phyloP scores from a whole-genome alignment of 1,140 invertebrate genomes.

The Drosophila teissieri region DNA sequence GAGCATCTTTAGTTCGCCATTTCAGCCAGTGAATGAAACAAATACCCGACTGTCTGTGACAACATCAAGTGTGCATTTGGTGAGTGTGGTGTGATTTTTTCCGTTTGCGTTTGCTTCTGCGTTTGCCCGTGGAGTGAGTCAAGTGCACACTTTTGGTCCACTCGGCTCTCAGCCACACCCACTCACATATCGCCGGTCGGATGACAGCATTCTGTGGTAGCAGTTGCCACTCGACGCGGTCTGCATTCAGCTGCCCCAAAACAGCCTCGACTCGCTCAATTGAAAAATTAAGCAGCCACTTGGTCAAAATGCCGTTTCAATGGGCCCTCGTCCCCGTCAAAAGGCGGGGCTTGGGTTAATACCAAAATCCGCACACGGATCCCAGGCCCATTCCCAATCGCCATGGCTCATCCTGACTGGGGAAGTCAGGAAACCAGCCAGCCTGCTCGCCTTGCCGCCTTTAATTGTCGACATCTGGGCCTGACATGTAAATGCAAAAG shows the following conservation, averaged over 20 bases:
- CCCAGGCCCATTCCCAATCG: constrained; percentile 13
- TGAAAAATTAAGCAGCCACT: constrained; percentile 82
- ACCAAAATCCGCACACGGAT: constrained; percentile 15
- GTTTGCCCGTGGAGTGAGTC: constrained; percentile 57
- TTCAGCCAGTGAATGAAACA: constrained; percentile 5
- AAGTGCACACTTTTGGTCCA: constrained; percentile 64
- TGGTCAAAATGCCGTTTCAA: constrained; percentile 78
- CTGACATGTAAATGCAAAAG: constrained; percentile 78
- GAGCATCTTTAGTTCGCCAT: constrained; percentile 14
- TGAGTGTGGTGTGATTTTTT: constrained; percentile 58
- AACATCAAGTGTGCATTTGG: constrained; percentile 67
- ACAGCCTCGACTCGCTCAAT: constrained; percentile 51
- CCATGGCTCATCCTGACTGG: constrained; percentile 15
- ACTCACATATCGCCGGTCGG: constrained; percentile 35
- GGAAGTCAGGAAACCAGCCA: neutral
- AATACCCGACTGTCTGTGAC: constrained; percentile 64
- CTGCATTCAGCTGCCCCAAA: constrained; percentile 43
- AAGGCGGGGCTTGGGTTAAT: constrained; percentile 21
- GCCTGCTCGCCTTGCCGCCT: constrained; percentile 35
- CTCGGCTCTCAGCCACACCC: constrained; percentile 37
- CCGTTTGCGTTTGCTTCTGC: constrained; percentile 9
- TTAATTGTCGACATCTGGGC: constrained; percentile 77
- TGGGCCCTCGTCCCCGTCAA: constrained; percentile 27
- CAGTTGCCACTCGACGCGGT: constrained; percentile 65
- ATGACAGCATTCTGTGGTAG: constrained; percentile 73